Percentiles rank a stretch among this genome's conserved stretches.
Conservation (phyloP, 2,888 invertebrate species). For the Ligdia adustata region DNA sequence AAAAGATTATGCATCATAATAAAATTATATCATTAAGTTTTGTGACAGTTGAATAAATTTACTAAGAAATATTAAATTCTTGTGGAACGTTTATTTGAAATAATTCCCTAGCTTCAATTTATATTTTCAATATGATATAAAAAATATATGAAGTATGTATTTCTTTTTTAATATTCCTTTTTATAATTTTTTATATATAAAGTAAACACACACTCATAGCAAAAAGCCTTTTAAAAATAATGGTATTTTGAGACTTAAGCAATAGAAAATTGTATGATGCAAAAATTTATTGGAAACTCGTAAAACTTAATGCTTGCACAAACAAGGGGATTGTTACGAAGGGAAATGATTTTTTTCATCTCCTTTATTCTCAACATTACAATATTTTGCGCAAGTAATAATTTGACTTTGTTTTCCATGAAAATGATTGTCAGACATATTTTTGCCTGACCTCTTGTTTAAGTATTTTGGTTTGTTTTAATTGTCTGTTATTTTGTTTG, state of each 20-base stretch:
- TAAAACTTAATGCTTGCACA: slow-evolving; percentile 44
- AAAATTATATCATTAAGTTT: too few species aligned
- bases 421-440: slow-evolving; percentile 28
- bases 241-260: slow-evolving; percentile 13
- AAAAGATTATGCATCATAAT: too few species aligned
- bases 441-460: too few species aligned
- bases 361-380: slow-evolving; percentile 35
- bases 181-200: background rate
- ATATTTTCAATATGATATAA: too few species aligned
- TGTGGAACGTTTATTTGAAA: too few species aligned
- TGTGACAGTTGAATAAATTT: too few species aligned
- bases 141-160: too few species aligned
- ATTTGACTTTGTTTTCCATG: slow-evolving; percentile 31
- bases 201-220: slow-evolving; percentile 8
- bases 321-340: slow-evolving; percentile 33
- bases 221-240: slow-evolving; percentile 20
- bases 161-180: background rate
- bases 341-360: slow-evolving; percentile 38
- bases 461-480: too few species aligned
- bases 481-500: too few species aligned
- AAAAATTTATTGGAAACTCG: slow-evolving; percentile 47
- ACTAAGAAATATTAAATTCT: too few species aligned
- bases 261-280: slow-evolving; percentile 37
- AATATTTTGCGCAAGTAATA: slow-evolving; percentile 36
- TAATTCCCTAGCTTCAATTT: too few species aligned